These are phyloP conservation scores for Trinorchestia longiramus DNA, from an alignment of 1,140 invertebrate species.

Conservation along the genomic window DNA sequence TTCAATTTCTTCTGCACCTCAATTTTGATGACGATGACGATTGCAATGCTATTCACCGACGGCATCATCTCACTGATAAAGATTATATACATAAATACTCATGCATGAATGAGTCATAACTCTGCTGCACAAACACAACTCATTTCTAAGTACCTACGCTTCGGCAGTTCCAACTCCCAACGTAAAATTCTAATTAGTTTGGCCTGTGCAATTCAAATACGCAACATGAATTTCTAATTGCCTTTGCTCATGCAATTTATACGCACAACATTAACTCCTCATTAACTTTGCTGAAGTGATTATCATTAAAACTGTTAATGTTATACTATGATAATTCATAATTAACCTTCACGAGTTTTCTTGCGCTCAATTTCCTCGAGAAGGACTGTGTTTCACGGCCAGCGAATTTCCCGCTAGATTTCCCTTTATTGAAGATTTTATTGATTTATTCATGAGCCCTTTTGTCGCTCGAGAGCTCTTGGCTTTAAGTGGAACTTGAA, in stretches of 20 bases:
- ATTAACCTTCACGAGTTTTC: neutral
- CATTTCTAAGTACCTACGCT: too few species aligned
- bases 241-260: neutral
- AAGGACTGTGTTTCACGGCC: neutral
- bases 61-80: too few species aligned
- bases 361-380: neutral
- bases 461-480: neutral
- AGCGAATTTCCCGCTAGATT: neutral
- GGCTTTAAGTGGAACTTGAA: neutral
- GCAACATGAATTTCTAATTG: neutral
- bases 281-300: neutral
- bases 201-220: too few species aligned
- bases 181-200: too few species aligned
- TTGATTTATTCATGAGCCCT: constrained; percentile 29
- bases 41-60: too few species aligned
- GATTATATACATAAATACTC: too few species aligned
- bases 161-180: too few species aligned
- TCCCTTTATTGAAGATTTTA: neutral
- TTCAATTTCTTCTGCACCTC: too few species aligned
- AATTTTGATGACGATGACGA: too few species aligned
- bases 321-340: neutral
- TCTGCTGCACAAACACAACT: too few species aligned
- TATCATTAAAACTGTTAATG: neutral
- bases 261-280: neutral
- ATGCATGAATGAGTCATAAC: too few species aligned